Evolutionary conservation across 2,797 vertebrate species (phyloP).

Genomic region (Esox lucius): DNA sequence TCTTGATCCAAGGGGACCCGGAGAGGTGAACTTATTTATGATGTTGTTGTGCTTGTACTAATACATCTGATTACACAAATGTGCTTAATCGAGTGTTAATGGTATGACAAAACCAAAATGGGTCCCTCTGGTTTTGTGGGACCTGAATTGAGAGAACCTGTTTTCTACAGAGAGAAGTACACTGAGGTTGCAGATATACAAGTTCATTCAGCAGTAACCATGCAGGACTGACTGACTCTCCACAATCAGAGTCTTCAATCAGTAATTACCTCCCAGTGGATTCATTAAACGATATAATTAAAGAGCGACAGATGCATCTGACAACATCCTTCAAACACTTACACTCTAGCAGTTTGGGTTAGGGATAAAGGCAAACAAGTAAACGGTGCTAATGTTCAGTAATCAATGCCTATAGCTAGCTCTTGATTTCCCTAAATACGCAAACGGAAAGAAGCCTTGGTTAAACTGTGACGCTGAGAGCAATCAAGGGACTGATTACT

Average conservation of each 20-base stretch:
- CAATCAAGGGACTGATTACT: slow-evolving; percentile 7
- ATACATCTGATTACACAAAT: neutral
- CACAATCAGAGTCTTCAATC: slow-evolving; percentile 6
- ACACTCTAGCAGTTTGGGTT: neutral
- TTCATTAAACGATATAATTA: slow-evolving; percentile 2
- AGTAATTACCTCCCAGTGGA: slow-evolving; percentile 15
- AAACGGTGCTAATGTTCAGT: neutral
- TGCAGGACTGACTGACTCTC: neutral
- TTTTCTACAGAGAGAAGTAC: neutral
- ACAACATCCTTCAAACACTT: neutral
- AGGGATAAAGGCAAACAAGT: neutral
- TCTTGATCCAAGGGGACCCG: neutral
- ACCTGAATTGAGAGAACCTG: neutral
- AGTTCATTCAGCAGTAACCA: neutral
- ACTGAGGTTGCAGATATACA: neutral
- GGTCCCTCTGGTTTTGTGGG: neutral
- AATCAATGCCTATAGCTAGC: slow-evolving; percentile 1
- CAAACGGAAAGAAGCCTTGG: neutral
- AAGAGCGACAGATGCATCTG: neutral
- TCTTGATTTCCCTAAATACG: neutral
- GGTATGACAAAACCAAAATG: neutral
- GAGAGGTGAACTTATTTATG: neutral
- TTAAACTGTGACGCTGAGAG: slow-evolving; percentile 3
- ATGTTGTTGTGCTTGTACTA: neutral
- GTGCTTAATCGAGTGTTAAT: too few relatives aligned